These are phyloP conservation scores for Sylvietta virens DNA, from an alignment of 2,113 vertebrate species.

Conservation along the genomic window DNA sequence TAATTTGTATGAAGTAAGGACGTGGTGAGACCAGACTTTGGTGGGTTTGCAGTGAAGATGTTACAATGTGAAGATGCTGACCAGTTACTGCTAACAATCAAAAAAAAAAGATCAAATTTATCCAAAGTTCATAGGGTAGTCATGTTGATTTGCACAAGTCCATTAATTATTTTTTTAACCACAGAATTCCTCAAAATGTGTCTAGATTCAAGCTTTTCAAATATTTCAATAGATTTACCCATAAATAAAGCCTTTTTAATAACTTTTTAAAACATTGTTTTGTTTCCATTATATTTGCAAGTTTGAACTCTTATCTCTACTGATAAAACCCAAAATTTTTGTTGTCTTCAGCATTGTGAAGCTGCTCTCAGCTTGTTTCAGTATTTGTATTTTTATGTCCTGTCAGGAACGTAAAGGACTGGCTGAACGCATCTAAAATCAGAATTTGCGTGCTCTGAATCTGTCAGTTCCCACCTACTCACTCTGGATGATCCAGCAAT, in stretches of 20 bases:
- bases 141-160: neutral
- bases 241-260: accelerated
- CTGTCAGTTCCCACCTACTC: neutral
- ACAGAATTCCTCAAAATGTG: neutral
- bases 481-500: neutral
- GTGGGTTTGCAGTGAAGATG: neutral
- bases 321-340: neutral
- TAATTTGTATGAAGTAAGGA: neutral
- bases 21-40: neutral
- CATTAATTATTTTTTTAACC: neutral
- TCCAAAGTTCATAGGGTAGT: too few relatives aligned
- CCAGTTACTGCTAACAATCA: accelerated
- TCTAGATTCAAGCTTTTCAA: neutral
- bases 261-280: neutral
- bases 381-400: neutral
- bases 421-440: neutral
- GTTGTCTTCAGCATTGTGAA: neutral
- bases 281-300: neutral
- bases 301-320: neutral
- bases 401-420: neutral
- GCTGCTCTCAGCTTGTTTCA: neutral
- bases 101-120: neutral
- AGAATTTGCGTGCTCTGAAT: neutral
- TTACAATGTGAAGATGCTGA: neutral
- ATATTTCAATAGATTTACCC: neutral